Evolutionary conservation across 2,113 vertebrate species (phyloP).

Genomic region (Raphicerus campestris): DNA sequence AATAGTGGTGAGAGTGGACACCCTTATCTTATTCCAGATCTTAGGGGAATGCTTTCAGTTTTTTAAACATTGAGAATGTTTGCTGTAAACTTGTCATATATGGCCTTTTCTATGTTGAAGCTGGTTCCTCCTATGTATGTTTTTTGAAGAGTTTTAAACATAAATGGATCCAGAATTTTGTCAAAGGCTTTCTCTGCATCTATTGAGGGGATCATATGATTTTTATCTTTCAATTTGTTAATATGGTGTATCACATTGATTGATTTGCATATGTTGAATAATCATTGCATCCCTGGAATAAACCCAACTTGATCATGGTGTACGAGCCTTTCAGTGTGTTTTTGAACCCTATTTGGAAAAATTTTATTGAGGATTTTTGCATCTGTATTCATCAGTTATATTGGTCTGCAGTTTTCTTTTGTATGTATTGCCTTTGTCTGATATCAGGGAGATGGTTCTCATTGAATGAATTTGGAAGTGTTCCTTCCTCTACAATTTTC

Average conservation of each 20-base stretch:
- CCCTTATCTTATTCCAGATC: accelerated
- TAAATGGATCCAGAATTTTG: not conserved
- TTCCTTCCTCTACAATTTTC: not conserved
- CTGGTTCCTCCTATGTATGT: not conserved
- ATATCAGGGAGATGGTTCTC: not conserved
- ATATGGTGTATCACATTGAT: not conserved
- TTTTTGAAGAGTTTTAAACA: not conserved
- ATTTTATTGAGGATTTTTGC: not conserved
- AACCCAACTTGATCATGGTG: not conserved
- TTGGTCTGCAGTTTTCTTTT: not conserved
- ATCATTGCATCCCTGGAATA: not conserved
- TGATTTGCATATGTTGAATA: not conserved
- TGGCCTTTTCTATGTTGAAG: not conserved
- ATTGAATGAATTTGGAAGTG: not conserved
- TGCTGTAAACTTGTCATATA: not conserved
- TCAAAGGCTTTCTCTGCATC: not conserved
- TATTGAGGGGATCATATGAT: not conserved
- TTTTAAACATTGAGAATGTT: not conserved
- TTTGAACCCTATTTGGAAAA: not conserved
- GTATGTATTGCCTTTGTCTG: not conserved
- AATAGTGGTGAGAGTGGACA: not conserved
- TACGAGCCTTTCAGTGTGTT: not conserved
- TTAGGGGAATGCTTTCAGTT: not conserved
- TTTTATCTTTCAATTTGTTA: not conserved
- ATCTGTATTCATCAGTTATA: not conserved